Conservation (phyloP, 37 sponge, comb jelly and placozoan genomes). For the Petrosia ficiformis region DNA sequence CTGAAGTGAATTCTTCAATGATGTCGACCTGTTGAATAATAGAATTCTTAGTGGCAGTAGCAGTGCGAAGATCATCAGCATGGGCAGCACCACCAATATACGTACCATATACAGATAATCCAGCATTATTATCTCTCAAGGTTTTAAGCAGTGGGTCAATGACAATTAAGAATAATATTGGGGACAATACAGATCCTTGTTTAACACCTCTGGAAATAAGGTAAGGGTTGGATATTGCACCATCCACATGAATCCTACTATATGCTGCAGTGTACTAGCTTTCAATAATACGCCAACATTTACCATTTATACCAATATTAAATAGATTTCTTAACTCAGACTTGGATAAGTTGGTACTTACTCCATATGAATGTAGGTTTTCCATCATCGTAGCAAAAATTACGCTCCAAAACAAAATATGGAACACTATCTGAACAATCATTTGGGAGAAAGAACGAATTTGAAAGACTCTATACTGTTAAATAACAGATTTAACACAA, state of each 20-base stretch:
- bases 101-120: neutral
- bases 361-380: too few species aligned
- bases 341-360: too few species aligned
- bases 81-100: conserved; percentile 11
- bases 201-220: too few species aligned
- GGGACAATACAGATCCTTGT: too few species aligned
- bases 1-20: neutral
- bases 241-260: too few species aligned
- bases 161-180: conserved; percentile 5
- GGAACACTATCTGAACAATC: too few species aligned
- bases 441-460: too few species aligned
- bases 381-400: too few species aligned
- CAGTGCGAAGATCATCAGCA: conserved; percentile 20
- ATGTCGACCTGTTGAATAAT: conserved; percentile 1
- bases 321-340: conserved; percentile 7
- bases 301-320: conserved; percentile 18
- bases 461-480: too few species aligned
- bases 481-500: too few species aligned
- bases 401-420: too few species aligned
- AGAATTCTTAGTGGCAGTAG: neutral
- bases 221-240: neutral
- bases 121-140: neutral
- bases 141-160: conserved; percentile 20
- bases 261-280: conserved; percentile 9
- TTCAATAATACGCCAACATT: conserved; percentile 9